Percentiles rank a stretch among this genome's conserved stretches.
These are phyloP conservation scores for Pelecanus crispus DNA, from an alignment of 2,113 vertebrate species.

Conservation along the genomic window DNA sequence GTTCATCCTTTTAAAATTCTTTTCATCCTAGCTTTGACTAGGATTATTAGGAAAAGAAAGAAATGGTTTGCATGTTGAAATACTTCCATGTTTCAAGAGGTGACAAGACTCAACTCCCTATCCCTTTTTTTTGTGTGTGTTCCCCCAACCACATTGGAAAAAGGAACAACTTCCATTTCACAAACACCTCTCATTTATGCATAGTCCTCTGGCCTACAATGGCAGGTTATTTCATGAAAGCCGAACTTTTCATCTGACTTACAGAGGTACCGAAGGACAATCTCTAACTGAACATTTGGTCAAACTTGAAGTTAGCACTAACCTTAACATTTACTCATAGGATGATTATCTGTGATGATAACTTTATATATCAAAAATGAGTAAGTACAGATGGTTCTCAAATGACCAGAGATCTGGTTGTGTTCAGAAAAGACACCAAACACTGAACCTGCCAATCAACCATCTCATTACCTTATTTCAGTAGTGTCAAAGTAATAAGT, in stretches of 20 bases:
- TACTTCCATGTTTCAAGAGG: neutral
- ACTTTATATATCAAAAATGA: neutral
- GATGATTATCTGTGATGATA: neutral
- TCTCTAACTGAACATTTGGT: neutral
- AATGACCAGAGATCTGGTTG: neutral
- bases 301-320: neutral
- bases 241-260: neutral
- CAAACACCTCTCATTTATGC: neutral
- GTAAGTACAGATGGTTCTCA: neutral
- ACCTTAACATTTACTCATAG: neutral
- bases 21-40: neutral
- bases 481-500: neutral
- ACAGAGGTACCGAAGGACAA: neutral
- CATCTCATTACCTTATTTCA: neutral
- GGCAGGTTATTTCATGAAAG: neutral
- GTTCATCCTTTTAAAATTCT: neutral
- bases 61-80: neutral
- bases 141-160: neutral
- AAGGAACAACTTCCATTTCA: neutral
- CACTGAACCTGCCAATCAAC: neutral
- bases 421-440: neutral
- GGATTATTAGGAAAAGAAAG: neutral
- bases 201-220: accelerated
- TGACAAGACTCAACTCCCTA: neutral
- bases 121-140: neutral